Base-by-base conservation (phyloP, 2,797 vertebrate genomes). In the Petrocephalus sullivani region DNA sequence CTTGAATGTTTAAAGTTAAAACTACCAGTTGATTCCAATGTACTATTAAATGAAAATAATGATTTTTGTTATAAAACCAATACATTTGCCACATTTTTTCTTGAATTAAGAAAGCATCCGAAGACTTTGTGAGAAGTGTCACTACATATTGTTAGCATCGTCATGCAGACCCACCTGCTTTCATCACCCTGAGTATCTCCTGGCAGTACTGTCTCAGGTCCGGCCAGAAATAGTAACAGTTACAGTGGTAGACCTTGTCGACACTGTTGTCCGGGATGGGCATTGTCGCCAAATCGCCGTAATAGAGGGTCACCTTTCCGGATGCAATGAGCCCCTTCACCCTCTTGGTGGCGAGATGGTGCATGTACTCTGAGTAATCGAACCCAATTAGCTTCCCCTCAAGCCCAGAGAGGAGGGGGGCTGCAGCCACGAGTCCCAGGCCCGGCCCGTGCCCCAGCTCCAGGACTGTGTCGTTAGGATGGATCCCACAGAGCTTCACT, bases 151-250 rank as follows among this genome's bases (percentile, higher is more conserved):
- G 21, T 23, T 8, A 23, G 12, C 33, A 2, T 16, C 5, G 12
- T 12, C 4, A 75, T 46, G 67, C 33, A 78, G 37, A 1, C 33
- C 89, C 4, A 95, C 95, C 95, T 93, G 95, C 93, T 92, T 96
- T 96, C 93, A 96, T 96, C 28, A 96, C 95, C 10, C 94, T 90
- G 85, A 94, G 93, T 64, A 96, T 93, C 88, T 95, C 95, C 49
- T 89, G 21, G 0, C 92, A 87, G 37, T 85, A 93, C 23, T 91
- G 93, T 82, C 60, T 92, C 71, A 95, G 92, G 87, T 96, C 94
- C 10, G 95, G 94, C 95, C 96, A 96, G 92, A 92, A 96, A 91
- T 96, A 96, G 90, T 96, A 96, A 91, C 95, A 96, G 93, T 96
- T 96, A 89, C 95, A 95, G 88, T 96, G 95, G 89, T 94, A 96